phyloP scores from a whole-genome alignment of 2,888 invertebrate genomes.

The Cistogaster globosa region DNA sequence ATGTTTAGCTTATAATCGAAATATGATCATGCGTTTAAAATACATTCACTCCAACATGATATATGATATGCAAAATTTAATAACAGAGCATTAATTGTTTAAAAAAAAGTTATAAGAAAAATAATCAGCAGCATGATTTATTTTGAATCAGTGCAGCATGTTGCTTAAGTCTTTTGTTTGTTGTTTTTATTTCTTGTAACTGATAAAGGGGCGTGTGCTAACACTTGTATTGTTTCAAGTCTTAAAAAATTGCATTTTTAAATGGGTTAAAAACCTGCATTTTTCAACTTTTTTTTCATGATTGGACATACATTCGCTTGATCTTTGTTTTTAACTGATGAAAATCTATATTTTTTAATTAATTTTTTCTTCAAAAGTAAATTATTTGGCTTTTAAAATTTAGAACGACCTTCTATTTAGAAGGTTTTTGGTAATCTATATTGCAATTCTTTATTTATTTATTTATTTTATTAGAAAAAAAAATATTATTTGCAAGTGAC shows the following conservation, averaged over 20 bases:
- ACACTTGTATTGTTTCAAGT: slow-evolving; percentile 8
- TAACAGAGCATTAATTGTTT: background rate
- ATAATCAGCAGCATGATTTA: background rate
- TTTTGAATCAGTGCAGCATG: slow-evolving; percentile 29
- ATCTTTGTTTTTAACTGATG: slow-evolving; percentile 7
- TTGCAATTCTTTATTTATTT: too few relatives aligned
- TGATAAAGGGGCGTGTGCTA: slow-evolving; percentile 16
- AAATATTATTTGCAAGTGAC: too few relatives aligned
- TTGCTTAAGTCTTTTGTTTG: slow-evolving; percentile 67
- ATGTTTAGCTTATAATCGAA: slow-evolving; percentile 57
- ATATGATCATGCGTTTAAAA: slow-evolving; percentile 47
- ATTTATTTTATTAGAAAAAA: too few relatives aligned
- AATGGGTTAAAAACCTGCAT: slow-evolving; percentile 3
- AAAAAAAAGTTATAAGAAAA: too few relatives aligned
- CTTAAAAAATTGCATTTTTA: too few relatives aligned
- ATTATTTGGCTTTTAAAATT: background rate
- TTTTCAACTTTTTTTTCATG: slow-evolving; percentile 1
- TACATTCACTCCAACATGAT: background rate
- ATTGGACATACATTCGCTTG: background rate
- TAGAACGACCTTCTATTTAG: too few relatives aligned
- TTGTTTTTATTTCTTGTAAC: background rate
- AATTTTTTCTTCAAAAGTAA: background rate
- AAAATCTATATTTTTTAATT: slow-evolving; percentile 1
- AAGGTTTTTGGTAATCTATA: too few relatives aligned
- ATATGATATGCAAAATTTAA: slow-evolving; percentile 43